Evolutionary conservation across 2,113 vertebrate species (phyloP).

Genomic region (Nothocercus nigrocapillus): DNA sequence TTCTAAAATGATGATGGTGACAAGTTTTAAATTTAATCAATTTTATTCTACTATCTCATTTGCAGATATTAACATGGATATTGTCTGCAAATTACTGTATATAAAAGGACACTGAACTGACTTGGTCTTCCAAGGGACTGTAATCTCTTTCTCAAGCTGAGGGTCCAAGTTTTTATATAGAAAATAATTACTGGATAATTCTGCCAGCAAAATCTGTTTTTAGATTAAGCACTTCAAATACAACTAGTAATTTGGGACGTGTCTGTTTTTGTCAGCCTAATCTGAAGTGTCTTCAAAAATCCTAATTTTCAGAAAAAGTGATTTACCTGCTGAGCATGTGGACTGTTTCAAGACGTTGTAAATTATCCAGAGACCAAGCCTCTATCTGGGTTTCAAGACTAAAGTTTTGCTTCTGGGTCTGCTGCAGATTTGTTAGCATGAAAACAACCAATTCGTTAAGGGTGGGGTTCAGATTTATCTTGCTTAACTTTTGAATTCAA

Average conservation of each 20-base stretch:
- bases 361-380: background rate
- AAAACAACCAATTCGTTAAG: background rate
- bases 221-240: background rate
- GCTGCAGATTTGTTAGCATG: background rate
- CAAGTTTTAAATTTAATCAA: background rate
- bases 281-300: background rate
- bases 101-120: background rate
- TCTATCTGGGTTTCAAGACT: background rate
- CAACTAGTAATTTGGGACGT: background rate
- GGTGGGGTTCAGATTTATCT: background rate
- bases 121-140: background rate
- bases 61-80: background rate
- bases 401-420: background rate
- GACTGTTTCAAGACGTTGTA: background rate
- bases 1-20: background rate
- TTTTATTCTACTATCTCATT: background rate
- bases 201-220: background rate
- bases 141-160: background rate
- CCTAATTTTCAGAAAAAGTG: background rate
- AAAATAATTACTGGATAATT: background rate
- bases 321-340: background rate
- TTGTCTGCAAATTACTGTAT: background rate
- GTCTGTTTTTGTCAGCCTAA: background rate
- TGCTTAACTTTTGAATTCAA: background rate
- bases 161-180: background rate